Evolutionary conservation across 2,797 vertebrate species (phyloP), one percentile per base, ranked within the genome.

Genomic region (Gymnodraco acuticeps): DNA sequence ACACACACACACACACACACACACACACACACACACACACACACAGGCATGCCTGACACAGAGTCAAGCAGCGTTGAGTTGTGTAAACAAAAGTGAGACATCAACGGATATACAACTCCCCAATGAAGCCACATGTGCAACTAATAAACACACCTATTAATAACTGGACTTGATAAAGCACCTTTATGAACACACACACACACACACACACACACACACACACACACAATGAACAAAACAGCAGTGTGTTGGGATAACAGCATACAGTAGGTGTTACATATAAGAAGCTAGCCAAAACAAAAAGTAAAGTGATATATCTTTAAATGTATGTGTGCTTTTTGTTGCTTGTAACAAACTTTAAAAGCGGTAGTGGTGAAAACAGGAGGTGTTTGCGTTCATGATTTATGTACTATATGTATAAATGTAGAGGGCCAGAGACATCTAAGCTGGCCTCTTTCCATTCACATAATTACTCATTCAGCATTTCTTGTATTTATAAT

Each of bases 41-140:
- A 17, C 15, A 9, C 38, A 27, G 58, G 54, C 20, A 93, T 91
- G 42, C 1, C 87, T 93, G 93, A 27, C 23, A 94, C 88, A 87
- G 86, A 94, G 93, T 72, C 27, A 89, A 95, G 94, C 91, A 94
- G 93, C 86, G 83, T 81, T 85, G 94, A 95, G 87, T 87, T 91
- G 90, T 87, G 94, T 84, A 95, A 96, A 96, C 94, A 95, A 94
- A 96, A 94, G 90, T 88, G 89, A 96, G 93, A 94, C 92, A 96
- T 95, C 95, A 95, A 93, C 94, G 91, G 73, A 88, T 63, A 61
- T 70, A 73, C 84, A 91, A 93, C 93, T 95, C 95, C 95, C 87
- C 71, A 93, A 89, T 93, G 88, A 95, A 93, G 92, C 88, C 89
- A 87, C 90, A 88, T 87, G 88, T 77, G 84, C 85, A 87, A 86